Base-by-base conservation (phyloP, 2,888 invertebrate genomes). In the Aspidiotus rigidus region DNA sequence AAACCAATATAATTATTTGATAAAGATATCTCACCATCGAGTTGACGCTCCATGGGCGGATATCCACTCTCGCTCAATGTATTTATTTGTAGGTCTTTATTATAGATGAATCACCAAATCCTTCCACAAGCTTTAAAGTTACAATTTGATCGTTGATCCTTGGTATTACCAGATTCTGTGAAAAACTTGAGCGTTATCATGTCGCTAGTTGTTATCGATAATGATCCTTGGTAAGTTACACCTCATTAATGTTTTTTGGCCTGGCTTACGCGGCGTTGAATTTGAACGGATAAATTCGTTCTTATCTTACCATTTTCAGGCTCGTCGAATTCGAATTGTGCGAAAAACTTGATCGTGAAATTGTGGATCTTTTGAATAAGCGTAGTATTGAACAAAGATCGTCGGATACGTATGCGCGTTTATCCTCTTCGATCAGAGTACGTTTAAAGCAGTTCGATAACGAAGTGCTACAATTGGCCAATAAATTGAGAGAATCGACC, bases 251-350 rank as follows among this genome's bases (percentile, higher is more conserved):
- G 15, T 53, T 15, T 53, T 49, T 11, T 49, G 6, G 11, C 11
- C 10, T 49, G 49, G n/a, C n/a, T 13, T n/a, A 6, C 10, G 7
- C 17, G 5, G 16, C 10, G 41, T 3, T 1, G 7, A 10, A 41
- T 67, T 7, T 39, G 16, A 7, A 59, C 44, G 16, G 28, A 13
- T 41, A 10, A 13, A 10, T 40, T 15, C 2, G 7, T 61, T 10
- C 15, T 39, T 41, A 11, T 49, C n/a, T 11, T 49, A 13, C n/a
- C 49, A 49, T 42, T 69, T 64, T 7, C 72, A 86, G 86, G 87
- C 77, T 85, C 13, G 76, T 80, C 0, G 86, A 87, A 75, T 82
- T 84, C 76, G 86, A 86, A 74, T 82, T 84, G 0, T 86, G 86
- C 74, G 84, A 86, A 74, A 83, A 83, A 71, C 76, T 86, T 28